A percentile compares a stretch with the other conserved stretches of the same genome.
These are phyloP conservation scores for Enhydra lutris DNA, from an alignment of 2,113 vertebrate genomes.

Conservation along the genomic window DNA sequence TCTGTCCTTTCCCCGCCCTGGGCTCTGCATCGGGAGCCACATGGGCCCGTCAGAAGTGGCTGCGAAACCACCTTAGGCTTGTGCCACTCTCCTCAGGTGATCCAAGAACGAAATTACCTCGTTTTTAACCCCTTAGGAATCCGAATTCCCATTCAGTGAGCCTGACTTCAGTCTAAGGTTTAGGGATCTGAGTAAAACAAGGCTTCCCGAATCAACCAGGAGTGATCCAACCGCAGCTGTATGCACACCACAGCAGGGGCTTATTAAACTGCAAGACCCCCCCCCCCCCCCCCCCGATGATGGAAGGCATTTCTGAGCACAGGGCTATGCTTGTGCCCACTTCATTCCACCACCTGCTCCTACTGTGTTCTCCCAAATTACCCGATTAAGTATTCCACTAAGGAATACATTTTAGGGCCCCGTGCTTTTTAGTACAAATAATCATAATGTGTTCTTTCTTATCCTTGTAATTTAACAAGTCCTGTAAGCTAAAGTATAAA, in stretches of 20 bases:
- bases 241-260: not conserved
- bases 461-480: not conserved
- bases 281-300: not conserved
- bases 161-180: not conserved
- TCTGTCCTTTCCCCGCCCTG: not conserved
- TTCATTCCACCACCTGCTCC: not conserved
- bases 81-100: not conserved
- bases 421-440: not conserved
- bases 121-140: not conserved
- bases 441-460: not conserved
- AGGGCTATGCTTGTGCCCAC: not conserved
- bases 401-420: not conserved
- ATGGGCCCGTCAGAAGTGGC: no score
- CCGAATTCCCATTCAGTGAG: not conserved
- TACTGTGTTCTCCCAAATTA: not conserved
- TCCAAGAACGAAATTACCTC: not conserved
- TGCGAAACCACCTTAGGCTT: not conserved
- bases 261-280: not conserved
- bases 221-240: not conserved
- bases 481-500: not conserved
- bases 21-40: not conserved
- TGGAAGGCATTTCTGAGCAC: not conserved
- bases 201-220: not conserved
- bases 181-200: not conserved
- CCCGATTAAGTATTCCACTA: not conserved